Evolutionary conservation across 1,140 invertebrate species (phyloP).

Genomic region (Diorhabda elongata): DNA sequence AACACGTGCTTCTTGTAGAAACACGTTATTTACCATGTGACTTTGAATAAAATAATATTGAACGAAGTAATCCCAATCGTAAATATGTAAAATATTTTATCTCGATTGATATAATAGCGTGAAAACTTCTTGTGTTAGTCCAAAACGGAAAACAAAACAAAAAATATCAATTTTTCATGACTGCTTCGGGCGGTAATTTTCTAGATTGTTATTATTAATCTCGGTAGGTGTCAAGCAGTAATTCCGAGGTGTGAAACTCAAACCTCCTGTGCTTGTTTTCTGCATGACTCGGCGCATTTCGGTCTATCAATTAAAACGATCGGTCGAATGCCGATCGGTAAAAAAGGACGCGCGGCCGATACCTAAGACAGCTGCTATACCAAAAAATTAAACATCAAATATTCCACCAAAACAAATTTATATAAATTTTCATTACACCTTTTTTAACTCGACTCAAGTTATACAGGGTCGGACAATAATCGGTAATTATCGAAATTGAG

Average conservation of each 20-base stretch:
- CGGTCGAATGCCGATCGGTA: background rate
- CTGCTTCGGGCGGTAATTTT: background rate
- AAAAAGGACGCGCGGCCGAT: background rate
- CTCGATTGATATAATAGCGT: too few relatives aligned
- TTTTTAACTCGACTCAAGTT: too few relatives aligned
- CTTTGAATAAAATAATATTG: too few relatives aligned
- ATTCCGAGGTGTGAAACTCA: background rate
- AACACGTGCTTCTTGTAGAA: slow-evolving; percentile 10
- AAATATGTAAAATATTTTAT: too few relatives aligned
- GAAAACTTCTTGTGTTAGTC: too few relatives aligned
- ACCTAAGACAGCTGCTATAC: background rate
- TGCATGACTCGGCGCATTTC: slow-evolving; percentile 1
- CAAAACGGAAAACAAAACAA: background rate
- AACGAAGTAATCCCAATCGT: too few relatives aligned
- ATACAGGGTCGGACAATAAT: too few relatives aligned
- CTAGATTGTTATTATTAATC: slow-evolving; percentile 3
- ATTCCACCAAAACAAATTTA: too few relatives aligned
- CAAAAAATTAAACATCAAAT: too few relatives aligned
- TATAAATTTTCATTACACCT: too few relatives aligned
- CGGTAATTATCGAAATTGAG: too few relatives aligned
- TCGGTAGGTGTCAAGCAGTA: background rate
- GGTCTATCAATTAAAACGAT: slow-evolving; percentile 2
- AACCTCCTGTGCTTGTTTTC: slow-evolving; percentile 1
- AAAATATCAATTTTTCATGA: slow-evolving; percentile 3
- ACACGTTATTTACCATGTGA: slow-evolving; percentile 14